A percentile compares a stretch with the other conserved stretches of the same genome.
Evolutionary conservation across 2,797 vertebrate genomes (phyloP).

Genomic region (Malurus splendens): DNA sequence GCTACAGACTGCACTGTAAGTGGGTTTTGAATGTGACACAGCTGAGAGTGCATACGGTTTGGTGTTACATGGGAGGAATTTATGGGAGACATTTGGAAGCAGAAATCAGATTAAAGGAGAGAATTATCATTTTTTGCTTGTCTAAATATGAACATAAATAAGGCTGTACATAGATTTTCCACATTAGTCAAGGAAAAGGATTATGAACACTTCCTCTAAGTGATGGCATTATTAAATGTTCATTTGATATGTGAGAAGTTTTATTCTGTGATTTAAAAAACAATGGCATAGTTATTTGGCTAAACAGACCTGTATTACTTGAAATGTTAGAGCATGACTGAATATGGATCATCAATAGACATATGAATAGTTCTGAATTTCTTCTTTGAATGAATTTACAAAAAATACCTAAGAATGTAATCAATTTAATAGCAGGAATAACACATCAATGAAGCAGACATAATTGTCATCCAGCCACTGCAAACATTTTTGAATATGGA

Average conservation of each 20-base stretch:
- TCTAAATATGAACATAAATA: conserved; percentile 21
- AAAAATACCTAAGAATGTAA: background rate
- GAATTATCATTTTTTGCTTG: conserved; percentile 2
- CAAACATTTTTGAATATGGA: background rate
- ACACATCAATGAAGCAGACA: background rate
- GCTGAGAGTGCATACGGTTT: conserved; percentile 24
- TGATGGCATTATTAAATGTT: background rate
- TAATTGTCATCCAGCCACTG: background rate
- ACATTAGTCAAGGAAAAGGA: background rate
- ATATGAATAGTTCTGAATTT: background rate
- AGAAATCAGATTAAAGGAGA: conserved; percentile 26
- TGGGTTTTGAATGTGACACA: background rate
- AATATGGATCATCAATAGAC: background rate
- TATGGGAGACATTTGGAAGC: background rate
- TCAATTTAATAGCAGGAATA: background rate
- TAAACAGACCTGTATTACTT: background rate
- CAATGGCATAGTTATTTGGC: background rate
- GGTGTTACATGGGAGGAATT: conserved; percentile 25
- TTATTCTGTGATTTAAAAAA: background rate
- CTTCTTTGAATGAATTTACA: background rate
- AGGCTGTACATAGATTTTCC: background rate
- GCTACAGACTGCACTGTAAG: background rate
- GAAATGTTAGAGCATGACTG: background rate
- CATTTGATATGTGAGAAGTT: background rate
- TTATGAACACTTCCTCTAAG: conserved; percentile 5